These are phyloP conservation scores for Cheiracanthium punctorium DNA, from an alignment of 2,888 invertebrate genomes.

Conservation along the genomic window DNA sequence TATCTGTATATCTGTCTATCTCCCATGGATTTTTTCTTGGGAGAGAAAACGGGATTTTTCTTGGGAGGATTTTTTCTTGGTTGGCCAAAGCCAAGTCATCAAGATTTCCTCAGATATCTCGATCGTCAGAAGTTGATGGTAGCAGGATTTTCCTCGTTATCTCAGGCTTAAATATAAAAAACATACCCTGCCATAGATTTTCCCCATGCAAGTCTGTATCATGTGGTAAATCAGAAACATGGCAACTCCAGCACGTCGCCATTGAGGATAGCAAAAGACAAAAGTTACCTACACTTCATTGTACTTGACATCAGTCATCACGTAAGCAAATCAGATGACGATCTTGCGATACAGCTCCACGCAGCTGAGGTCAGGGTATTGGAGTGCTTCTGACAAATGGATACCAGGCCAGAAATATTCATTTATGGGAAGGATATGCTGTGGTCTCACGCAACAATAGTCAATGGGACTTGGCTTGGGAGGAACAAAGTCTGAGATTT, in stretches of 20 bases:
- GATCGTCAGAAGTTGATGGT: neutral
- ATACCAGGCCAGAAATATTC: slow-evolving; percentile 95
- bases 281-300: slow-evolving; percentile 94
- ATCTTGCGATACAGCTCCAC: slow-evolving; percentile 88
- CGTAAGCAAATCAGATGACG: slow-evolving; percentile 91
- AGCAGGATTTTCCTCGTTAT: neutral
- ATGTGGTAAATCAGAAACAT: slow-evolving; percentile 94
- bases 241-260: slow-evolving; percentile 88
- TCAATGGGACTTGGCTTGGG: slow-evolving; percentile 82
- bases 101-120: neutral
- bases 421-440: slow-evolving; percentile 90
- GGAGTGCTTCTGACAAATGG: slow-evolving; percentile 91
- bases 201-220: slow-evolving; percentile 91
- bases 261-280: slow-evolving; percentile 89
- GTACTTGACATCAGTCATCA: slow-evolving; percentile 88
- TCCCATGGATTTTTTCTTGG: slow-evolving; percentile 6
- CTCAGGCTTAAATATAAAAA: slow-evolving; percentile 29
- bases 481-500: slow-evolving; percentile 73
- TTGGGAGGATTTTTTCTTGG: no score
- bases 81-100: slow-evolving; percentile 30
- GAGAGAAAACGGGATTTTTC: no score
- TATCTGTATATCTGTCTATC: neutral
- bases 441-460: no score
- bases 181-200: no score
- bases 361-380: slow-evolving; percentile 94